Base-by-base conservation (phyloP, 2,888 invertebrate species). In the Parascotia fuliginaria region DNA sequence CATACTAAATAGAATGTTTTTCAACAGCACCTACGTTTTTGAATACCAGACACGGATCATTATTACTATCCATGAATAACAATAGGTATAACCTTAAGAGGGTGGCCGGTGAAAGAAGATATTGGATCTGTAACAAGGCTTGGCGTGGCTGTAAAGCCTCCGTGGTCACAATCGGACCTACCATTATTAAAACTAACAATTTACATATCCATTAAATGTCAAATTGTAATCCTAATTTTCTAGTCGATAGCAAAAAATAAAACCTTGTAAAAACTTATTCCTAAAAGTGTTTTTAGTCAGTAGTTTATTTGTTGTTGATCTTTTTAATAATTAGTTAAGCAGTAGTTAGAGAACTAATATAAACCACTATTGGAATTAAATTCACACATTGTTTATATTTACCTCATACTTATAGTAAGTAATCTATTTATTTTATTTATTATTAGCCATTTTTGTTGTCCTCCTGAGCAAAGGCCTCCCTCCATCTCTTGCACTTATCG, bases 41-140 rank as follows among this genome's bases (percentile, higher is more conserved):
- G 11, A 44, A 44, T 11, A 50, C 59, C 28, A 49, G 40, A 37
- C 15, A 49, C 13, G 55, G 55, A 9, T 41, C 55, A 7, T 40
- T 49, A 7, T 14, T 55, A 13, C 42, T 62, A 5, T 24, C 50
- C 27, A 48, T 56, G 12, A 29, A 56, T 27, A 49, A 45, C 24
- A n/a, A 41, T 14, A 42, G 42, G 28, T 61, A 34, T 13, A 51
- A 59, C 12, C 24, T 59, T 5, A 55, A 64, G 11, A 33, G 59
- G n/a, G 42, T 37, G 7, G 22, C 34, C 1, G 54, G 42, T 2
- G 49, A 55, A 7, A 34, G 55, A 14, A 43, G 51, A 2, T 61
- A 61, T 15, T 65, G 58, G 64, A 29, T 49, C 5, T 65, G 64
- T 38, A 55, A 52, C 13, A 46, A 61, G 15, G 45, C 48, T 5